Conservation (phyloP, 2,113 vertebrate species). For the Butorides virescens region DNA sequence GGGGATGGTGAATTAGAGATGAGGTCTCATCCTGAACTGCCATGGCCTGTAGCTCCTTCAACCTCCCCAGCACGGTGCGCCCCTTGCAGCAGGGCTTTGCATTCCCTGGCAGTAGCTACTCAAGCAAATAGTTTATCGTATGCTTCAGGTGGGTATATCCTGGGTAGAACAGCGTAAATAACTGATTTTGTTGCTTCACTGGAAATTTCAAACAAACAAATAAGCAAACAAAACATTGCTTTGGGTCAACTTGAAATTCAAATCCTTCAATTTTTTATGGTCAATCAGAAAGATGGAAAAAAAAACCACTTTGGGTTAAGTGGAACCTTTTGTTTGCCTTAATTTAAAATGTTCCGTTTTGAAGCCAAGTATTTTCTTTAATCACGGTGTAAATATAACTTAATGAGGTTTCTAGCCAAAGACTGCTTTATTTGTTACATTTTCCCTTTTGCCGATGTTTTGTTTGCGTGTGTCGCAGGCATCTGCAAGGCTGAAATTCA, state of each 20-base stretch:
- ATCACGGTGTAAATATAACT: neutral
- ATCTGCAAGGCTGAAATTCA: neutral
- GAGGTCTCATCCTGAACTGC: neutral
- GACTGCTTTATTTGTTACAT: neutral
- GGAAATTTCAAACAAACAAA: neutral
- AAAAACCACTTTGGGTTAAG: neutral
- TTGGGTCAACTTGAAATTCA: neutral
- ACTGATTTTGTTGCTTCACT: neutral
- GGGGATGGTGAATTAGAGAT: neutral
- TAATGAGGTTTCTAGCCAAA: neutral
- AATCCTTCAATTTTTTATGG: neutral
- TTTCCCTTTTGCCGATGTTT: neutral
- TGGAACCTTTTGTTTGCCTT: neutral
- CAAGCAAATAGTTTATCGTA: neutral
- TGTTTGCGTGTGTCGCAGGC: neutral
- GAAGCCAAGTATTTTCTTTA: neutral
- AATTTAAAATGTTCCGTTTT: neutral
- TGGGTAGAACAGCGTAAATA: neutral
- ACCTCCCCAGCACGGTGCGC: neutral
- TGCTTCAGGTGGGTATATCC: neutral
- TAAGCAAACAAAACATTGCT: neutral
- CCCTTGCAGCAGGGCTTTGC: neutral
- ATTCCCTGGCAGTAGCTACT: neutral
- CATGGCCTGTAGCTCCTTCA: too few relatives aligned
- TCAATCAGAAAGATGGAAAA: neutral